Evolutionary conservation across 2,113 vertebrate species (phyloP).

Genomic region (Ciconia stormi): DNA sequence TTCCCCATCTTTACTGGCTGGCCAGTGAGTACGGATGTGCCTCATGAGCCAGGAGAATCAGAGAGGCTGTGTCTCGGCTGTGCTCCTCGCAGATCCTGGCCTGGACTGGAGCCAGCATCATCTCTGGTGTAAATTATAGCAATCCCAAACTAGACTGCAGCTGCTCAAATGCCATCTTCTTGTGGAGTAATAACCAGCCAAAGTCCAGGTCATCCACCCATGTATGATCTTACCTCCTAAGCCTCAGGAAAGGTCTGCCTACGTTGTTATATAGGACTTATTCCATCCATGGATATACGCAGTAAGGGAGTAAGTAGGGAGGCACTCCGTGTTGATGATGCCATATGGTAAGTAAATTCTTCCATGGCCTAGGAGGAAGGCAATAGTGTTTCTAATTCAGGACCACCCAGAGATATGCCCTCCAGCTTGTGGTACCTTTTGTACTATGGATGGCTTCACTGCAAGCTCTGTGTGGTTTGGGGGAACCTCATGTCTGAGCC

Average conservation of each 20-base stretch:
- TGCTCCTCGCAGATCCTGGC: background rate
- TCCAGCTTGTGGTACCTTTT: background rate
- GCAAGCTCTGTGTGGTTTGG: background rate
- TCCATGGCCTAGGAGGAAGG: background rate
- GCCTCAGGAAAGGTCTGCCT: background rate
- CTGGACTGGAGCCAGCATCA: background rate
- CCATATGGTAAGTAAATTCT: background rate
- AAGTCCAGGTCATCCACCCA: background rate
- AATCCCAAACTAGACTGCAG: background rate
- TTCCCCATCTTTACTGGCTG: background rate
- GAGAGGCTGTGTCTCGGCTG: background rate
- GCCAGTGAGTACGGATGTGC: fast-evolving
- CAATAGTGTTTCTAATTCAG: background rate
- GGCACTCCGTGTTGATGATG: background rate
- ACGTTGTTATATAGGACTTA: background rate
- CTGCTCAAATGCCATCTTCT: background rate
- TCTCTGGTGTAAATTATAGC: background rate
- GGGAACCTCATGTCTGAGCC: background rate
- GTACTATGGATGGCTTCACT: background rate
- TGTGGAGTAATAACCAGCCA: fast-evolving
- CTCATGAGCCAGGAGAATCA: background rate
- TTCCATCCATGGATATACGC: background rate
- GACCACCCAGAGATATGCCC: fast-evolving
- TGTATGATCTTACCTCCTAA: background rate
- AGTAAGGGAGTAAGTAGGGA: background rate